phyloP scores from a whole-genome alignment of 1,140 invertebrate genomes.

The Solenopsis invicta region DNA sequence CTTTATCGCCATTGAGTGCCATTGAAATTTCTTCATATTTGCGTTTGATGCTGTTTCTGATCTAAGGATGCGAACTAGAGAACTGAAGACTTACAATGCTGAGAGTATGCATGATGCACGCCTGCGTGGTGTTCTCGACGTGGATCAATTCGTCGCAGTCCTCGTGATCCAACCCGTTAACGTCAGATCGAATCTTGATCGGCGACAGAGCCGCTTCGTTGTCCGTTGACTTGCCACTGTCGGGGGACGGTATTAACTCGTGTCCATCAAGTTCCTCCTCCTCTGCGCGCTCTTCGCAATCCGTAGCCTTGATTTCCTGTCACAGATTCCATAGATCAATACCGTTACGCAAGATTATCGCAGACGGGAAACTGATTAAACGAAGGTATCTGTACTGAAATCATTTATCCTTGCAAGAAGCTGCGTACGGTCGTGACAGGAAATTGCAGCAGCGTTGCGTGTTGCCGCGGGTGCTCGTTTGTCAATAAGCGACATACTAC shows the following conservation, averaged over 20 bases:
- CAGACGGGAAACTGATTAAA: slow-evolving; percentile 46
- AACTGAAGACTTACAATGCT: slow-evolving; percentile 87
- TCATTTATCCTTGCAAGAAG: slow-evolving; percentile 11
- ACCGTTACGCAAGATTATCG: slow-evolving; percentile 40
- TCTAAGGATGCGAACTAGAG: neutral
- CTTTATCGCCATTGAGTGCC: neutral
- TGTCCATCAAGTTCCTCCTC: slow-evolving; percentile 82
- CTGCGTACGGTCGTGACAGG: neutral
- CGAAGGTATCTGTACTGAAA: slow-evolving; percentile 1
- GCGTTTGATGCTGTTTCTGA: neutral
- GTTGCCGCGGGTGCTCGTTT: neutral
- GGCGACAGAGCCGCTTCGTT: slow-evolving; percentile 84
- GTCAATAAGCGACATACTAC: neutral
- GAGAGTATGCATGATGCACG: slow-evolving; percentile 87
- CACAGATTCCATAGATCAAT: slow-evolving; percentile 57
- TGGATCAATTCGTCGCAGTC: slow-evolving; percentile 84
- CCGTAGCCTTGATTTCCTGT: slow-evolving; percentile 80
- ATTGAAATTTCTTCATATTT: neutral
- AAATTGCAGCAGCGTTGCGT: slow-evolving; percentile 19
- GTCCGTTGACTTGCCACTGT: slow-evolving; percentile 85
- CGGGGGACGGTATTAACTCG: slow-evolving; percentile 82
- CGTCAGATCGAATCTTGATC: slow-evolving; percentile 83
- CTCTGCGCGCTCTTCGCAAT: slow-evolving; percentile 80
- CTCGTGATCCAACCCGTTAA: slow-evolving; percentile 82
- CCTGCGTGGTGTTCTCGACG: slow-evolving; percentile 83